Evolutionary conservation across 2,113 vertebrate species (phyloP).

Genomic region (Suricata suricatta): DNA sequence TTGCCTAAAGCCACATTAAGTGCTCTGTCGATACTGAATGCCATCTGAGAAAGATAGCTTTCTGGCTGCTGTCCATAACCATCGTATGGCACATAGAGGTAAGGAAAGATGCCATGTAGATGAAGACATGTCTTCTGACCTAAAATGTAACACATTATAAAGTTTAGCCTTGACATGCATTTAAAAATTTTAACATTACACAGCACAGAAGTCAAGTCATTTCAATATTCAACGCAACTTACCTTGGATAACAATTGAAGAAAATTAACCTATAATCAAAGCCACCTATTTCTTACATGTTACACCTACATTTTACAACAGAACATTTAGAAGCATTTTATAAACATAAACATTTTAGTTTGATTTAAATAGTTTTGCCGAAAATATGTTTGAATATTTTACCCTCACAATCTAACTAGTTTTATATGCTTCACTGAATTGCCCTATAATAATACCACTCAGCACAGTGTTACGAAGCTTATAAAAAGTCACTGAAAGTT

Average conservation of each 20-base stretch:
- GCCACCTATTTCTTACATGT: neutral
- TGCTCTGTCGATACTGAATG: slow-evolving; percentile 97
- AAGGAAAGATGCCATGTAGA: slow-evolving; percentile 96
- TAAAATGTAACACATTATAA: slow-evolving; percentile 81
- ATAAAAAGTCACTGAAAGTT: slow-evolving; percentile 41
- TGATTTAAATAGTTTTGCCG: slow-evolving; percentile 33
- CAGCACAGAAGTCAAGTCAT: slow-evolving; percentile 55
- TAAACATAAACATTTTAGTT: slow-evolving; percentile 10
- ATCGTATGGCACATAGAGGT: slow-evolving; percentile 96
- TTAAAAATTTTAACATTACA: slow-evolving; percentile 51
- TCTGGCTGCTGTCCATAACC: slow-evolving; percentile 91
- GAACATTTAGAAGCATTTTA: slow-evolving; percentile 24
- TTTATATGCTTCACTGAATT: neutral
- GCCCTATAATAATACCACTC: neutral
- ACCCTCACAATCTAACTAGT: neutral
- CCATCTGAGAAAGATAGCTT: slow-evolving; percentile 93
- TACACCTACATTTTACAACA: neutral
- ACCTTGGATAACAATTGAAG: slow-evolving; percentile 2
- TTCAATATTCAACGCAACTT: slow-evolving; percentile 41
- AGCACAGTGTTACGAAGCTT: neutral
- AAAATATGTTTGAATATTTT: slow-evolving; percentile 44
- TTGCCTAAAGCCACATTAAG: slow-evolving; percentile 97
- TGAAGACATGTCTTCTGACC: slow-evolving; percentile 99
- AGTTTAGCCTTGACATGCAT: slow-evolving; percentile 65
- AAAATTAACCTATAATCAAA: slow-evolving; percentile 36